Evolutionary conservation across 2,797 vertebrate genomes (phyloP), one percentile per base, ranked within the genome.

Genomic region (Anas bernieri): DNA sequence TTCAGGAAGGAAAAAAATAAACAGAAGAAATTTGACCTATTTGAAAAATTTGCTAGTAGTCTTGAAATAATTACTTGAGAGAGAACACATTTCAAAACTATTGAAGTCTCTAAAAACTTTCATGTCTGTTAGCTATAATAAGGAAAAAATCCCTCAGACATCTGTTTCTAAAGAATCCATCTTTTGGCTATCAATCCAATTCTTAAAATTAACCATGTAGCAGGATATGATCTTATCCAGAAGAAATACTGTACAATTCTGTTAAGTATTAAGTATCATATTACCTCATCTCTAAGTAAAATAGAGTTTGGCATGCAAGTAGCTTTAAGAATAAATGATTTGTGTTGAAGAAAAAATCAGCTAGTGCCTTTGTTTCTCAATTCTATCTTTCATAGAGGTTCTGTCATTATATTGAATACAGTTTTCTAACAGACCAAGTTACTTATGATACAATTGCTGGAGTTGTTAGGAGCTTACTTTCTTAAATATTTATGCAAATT

Each of bases 201-300:
- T 85, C 87, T 91, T 91, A 61, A 94, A 91, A 83, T 76, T 69
- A 90, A 81, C 48, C 61, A 10, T 17, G 6, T 79, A 91, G 56
- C 85, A 91, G 85, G 90, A 77, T 92, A 22, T 96, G 87, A 88
- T 92, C 80, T 86, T 96, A 77, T 18, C 33, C 88, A 88, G 89
- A 76, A 96, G 52, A 95, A 92, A 84, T 77, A 84, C n/a, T 75
- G 16, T 54, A 79, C 79, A 84, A 84, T 70, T 93, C 77, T 94
- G 90, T 86, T 54, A 84, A 76, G 12, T 73, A 86, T 92, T 94
- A 95, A 81, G 52, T 82, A 45, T 74, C 78, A 58, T 59, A 55
- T 95, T 93, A 92, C 79, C 76, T 95, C 92, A 96, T 94, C 39
- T 84, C 67, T 64, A 20, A 93, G 59, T 92, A 86, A 84, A 74